Evolutionary conservation across 2,113 vertebrate species (phyloP), one percentile per base, ranked within the genome.

Genomic region (Carollia perspicillata): DNA sequence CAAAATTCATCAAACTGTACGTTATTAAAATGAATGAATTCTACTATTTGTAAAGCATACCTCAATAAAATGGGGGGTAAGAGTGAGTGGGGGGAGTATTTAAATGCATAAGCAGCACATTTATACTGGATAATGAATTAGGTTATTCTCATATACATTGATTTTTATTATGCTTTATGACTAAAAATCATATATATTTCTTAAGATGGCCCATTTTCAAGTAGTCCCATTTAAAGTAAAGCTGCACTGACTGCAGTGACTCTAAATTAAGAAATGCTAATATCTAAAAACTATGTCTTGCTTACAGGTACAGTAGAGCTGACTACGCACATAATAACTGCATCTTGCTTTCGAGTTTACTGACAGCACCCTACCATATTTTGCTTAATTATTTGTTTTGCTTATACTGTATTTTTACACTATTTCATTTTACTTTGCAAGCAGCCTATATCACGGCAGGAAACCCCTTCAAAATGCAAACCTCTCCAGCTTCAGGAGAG

Each of bases 391-490:
- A 90, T 92, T 84, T 97, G 83, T 95, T 96, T 95, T 95, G 95
- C 89, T 95, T 93, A 53, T 83, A 63, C 28, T 63, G 60, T 63
- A 91, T 79, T 96, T 84, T 87, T n/a, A 97, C 88, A 89, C 68
- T 84, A 88, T 75, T 97, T 89, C 90, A 65, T 89, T 90, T 96
- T 96, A 95, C 91, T 92, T 91, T 96, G 55, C 58, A 86, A 95
- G 93, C 68, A 93, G 95, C 89, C 96, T 97, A 72, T 93, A 93
- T 81, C 91, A 96, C 89, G 97, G 95, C 93, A 97, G 72, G 93
- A 95, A 94, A 87, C 63, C 37, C 94, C 93, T 97, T 97, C 94
- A 97, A 97, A 97, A 96, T 89, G 86, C 84, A 97, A 94, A 94
- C 69, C 65, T 72, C 94, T 95, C 79, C n/a, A 84, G 42, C 88